phyloP scores from a whole-genome alignment of 1,140 invertebrate genomes.

The Drosophila malerkotliana region DNA sequence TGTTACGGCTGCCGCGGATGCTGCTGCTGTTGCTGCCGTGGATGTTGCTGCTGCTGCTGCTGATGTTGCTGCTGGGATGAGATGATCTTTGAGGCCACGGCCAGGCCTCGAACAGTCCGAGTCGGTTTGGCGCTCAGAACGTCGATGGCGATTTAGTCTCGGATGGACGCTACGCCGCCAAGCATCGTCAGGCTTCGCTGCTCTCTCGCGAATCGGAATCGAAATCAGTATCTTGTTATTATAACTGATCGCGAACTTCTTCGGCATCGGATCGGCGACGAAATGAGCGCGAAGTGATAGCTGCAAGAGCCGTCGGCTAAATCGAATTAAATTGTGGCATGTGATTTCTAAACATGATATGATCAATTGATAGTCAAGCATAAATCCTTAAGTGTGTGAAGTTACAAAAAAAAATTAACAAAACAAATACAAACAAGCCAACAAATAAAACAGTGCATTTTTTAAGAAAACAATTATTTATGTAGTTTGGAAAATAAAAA shows the following conservation, averaged over 20 bases:
- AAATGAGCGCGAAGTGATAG: constrained; percentile 58
- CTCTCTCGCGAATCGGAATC: constrained; percentile 35
- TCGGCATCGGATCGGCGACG: constrained; percentile 11
- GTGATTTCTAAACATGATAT: constrained; percentile 11
- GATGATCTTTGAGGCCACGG: constrained; percentile 77
- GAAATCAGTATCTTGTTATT: constrained; percentile 21
- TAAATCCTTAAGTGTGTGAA: constrained; percentile 18
- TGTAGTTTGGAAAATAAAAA: constrained; percentile 32
- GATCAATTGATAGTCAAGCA: constrained; percentile 3
- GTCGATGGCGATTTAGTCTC: constrained; percentile 74
- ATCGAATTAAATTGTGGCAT: constrained; percentile 25
- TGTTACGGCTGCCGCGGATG: constrained; percentile 50
- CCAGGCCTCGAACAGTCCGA: constrained; percentile 57
- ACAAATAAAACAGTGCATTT: constrained; percentile 7
- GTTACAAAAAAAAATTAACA: constrained; percentile 10
- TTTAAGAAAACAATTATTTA: constrained; percentile 16
- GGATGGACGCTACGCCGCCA: constrained; percentile 75
- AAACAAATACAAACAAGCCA: constrained; percentile 7
- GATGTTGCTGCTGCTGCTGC: constrained; percentile 31
- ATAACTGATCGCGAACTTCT: constrained; percentile 43
- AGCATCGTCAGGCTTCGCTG: constrained; percentile 69
- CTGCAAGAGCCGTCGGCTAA: constrained; percentile 59
- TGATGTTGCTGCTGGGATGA: constrained; percentile 36
- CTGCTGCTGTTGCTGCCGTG: constrained; percentile 12
- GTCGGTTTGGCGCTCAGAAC: constrained; percentile 72